Conservation (phyloP, 2,888 invertebrate genomes). For the Teinopalpus imperialis region DNA sequence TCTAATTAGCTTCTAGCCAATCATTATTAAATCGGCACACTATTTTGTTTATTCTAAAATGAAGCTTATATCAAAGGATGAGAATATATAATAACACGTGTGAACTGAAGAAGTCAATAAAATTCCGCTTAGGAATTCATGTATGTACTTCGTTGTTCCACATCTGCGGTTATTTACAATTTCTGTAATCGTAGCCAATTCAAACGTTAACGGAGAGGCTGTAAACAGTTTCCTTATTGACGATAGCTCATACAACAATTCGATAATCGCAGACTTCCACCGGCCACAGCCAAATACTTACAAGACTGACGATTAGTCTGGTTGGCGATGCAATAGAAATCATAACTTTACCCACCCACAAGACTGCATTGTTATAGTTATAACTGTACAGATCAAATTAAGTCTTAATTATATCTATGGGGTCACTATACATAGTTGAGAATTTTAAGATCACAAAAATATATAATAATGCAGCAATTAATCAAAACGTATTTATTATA, state of each 20-base stretch:
- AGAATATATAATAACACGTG: neutral
- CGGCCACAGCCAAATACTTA: constrained; percentile 10
- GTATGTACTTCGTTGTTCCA: constrained; percentile 17
- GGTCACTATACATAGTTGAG: too few relatives aligned
- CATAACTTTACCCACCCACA: neutral
- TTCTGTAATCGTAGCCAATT: constrained; percentile 39
- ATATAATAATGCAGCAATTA: too few relatives aligned
- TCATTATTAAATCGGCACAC: constrained; percentile 10
- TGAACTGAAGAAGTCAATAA: constrained; percentile 10
- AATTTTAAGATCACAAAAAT: too few relatives aligned
- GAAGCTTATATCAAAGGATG: neutral
- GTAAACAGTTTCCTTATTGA: constrained; percentile 39
- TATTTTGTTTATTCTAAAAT: neutral
- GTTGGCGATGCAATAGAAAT: neutral
- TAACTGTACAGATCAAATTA: too few relatives aligned
- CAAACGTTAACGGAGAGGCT: constrained; percentile 33
- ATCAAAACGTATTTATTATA: too few relatives aligned
- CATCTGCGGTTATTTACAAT: constrained; percentile 32
- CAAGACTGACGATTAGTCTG: neutral
- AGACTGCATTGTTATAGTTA: too few relatives aligned
- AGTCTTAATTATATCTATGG: too few relatives aligned
- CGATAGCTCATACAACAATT: constrained; percentile 24
- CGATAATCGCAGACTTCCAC: constrained; percentile 28
- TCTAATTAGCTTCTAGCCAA: constrained; percentile 14
- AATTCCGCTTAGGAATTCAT: constrained; percentile 5